These are phyloP conservation scores for Ochropleura plecta DNA, from an alignment of 2,888 invertebrate genomes.

Conservation along the genomic window DNA sequence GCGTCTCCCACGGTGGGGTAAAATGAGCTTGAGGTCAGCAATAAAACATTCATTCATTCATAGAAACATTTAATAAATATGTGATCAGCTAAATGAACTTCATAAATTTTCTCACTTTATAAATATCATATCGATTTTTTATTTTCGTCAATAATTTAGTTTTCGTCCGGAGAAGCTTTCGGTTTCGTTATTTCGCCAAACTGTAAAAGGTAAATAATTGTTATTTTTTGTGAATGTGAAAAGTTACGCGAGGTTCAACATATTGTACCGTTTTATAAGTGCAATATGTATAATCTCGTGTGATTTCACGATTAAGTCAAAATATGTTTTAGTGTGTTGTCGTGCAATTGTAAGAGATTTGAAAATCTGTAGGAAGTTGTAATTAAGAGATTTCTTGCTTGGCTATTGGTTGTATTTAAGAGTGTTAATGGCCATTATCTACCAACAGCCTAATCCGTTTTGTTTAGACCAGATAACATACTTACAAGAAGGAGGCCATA, in stretches of 20 bases:
- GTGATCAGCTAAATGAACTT: not conserved
- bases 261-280: too few species aligned
- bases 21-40: not conserved
- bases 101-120: not conserved
- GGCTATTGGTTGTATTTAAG: not conserved
- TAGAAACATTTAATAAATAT: slow-evolving; percentile 3
- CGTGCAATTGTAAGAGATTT: not conserved
- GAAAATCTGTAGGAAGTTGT: not conserved
- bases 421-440: not conserved
- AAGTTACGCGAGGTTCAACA: too few species aligned
- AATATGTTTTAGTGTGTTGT: not conserved
- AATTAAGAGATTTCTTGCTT: too few species aligned
- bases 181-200: slow-evolving; percentile 77
- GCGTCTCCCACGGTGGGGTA: too few species aligned
- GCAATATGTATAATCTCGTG: too few species aligned
- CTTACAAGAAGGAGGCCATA: not conserved
- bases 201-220: slow-evolving; percentile 71
- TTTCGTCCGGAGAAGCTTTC: slow-evolving; percentile 5
- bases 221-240: too few species aligned
- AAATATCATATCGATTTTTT: not conserved
- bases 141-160: not conserved
- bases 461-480: not conserved
- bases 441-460: not conserved
- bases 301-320: too few species aligned
- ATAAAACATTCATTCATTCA: not conserved